Evolutionary conservation across 2,888 invertebrate genomes (phyloP), one percentile per base, ranked within the genome.

Genomic region (Scaptomyza parva): DNA sequence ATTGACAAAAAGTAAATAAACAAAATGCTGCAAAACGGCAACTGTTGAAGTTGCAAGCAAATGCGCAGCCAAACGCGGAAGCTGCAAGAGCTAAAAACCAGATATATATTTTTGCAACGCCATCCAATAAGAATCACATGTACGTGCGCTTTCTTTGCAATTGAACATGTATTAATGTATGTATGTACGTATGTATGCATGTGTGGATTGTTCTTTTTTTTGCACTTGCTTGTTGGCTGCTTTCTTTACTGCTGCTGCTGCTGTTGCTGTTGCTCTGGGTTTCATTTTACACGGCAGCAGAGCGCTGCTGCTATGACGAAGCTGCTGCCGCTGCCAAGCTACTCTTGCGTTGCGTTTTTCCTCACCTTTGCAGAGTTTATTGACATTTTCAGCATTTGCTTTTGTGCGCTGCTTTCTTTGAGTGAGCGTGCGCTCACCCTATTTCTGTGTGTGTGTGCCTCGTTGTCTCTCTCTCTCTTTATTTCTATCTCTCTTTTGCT

Each of bases 301-400:
- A 70, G 58, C 69, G 47, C 70, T 58, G 75, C 43, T 22, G 14
- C 55, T 50, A 30, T 62, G 47, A 40, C 33, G 7, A 41, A 55
- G 47, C 14, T n/a, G 1, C 50, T 50, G 58, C 7, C 63, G 0
- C 59, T 52, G 68, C 28, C 54, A 65, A 70, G 69, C 64, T 70
- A 75, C 86, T 79, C 83, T 80, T 82, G 79, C 72, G 60, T 86
- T 86, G 81, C 86, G 87, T 86, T 81, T 84, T 78, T 88, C 88
- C 81, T 88, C 88, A 85, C 85, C 85, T 85, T 85, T 81, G 74
- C 81, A 88, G 88, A 87, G 88, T 88, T 87, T 88, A 87, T 87
- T 87, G 89, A 87, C 86, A 87, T 88, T 87, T 86, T 83, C 77
- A 79, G 73, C 85, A 73, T 86, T 81, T 75, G 86, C 78, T 88